Evolutionary conservation across 1,140 invertebrate genomes (phyloP), one percentile per base, ranked within the genome.

Genomic region (Pectinophora gossypiella): DNA sequence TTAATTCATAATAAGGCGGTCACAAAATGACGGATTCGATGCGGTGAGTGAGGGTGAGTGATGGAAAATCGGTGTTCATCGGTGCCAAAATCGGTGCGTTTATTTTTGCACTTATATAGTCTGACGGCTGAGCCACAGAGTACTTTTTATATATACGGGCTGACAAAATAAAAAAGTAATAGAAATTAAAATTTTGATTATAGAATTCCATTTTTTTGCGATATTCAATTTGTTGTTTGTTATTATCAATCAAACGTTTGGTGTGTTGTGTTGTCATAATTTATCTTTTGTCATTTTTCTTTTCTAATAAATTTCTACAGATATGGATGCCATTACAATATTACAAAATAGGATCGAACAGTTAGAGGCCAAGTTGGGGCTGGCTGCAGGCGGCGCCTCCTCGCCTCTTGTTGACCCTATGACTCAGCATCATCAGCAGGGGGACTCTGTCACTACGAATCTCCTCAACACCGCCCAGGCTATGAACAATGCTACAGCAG

Each of bases 341-440:
- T 76, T 89, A 56, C 81, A 86, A 81, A 88, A 66, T 54, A 75
- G 87, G 61, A 85, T 89, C 57, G 86, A 88, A 54, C 85, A 88
- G 59, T 57, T 89, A 32, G 87, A 89, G 75, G 82, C 79, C 16
- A 88, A 89, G 69, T 65, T 89, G 44, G 87, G 87, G 43, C 67
- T 86, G 21, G 16, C 38, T 15, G 19, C 42, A 12, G 10, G 7
- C 18, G 20, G 9, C 9, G 66, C 73, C 49, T 42, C 64, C 4
- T 61, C 56, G 50, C 40, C 55, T 1, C 51, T 56, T 19, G 50
- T 66, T 10, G 75, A 87, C 7, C 75, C 76, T 1, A 15, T 40
- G 6, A 5, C 5, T 12, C 23, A 27, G 23, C 23, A 27, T 27
- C 82, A 86, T 54, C n/a, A n/a, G n/a, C 69, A 76, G 48, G 76